Base-by-base conservation (phyloP, 2,888 invertebrate genomes). In the Conchocele bisecta region DNA sequence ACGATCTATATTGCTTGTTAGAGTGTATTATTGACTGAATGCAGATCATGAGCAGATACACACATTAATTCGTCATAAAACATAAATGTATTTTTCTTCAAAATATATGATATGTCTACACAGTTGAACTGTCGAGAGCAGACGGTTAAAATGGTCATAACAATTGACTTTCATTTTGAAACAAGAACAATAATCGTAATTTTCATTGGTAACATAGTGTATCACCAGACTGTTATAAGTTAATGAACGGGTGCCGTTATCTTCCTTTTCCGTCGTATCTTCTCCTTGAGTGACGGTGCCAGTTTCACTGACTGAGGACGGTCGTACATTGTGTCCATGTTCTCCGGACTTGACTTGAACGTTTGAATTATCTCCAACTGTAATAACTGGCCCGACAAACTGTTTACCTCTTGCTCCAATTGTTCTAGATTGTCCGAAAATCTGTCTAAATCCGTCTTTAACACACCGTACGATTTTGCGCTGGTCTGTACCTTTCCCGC, bases 321-420 rank as follows among this genome's bases (percentile, higher is more conserved):
- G 54, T 89, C 90, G 59, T 84, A 86, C n/a, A 90, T 84, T 29
- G 86, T 86, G 48, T 90, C 90, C 15, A 89, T 81, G 29, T 85
- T 88, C 72, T 90, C 90, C 7, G 89, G 89, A 41, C 87, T 86
- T 6, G 89, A 89, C 77, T 89, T 88, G 42, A 86, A 83, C 15
- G 86, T 87, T 69, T 90, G 89, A 58, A 90, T 87, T 51, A 86
- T 87, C 73, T 90, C 89, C 41, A 90, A 78, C 59, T 88, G 86
- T 11, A 83, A 72, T 15, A 90, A 63, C 44, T 86, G 83, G 2
- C 82, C 84, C 0, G 87, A 86, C 11, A 90, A 63, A 24, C 83
- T 81, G 5, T 79, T 83, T 29, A 89, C 83, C 68, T 89, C 89
- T n/a, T 82, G 79, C 67, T 88, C 85, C 20, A 90, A 74, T 33